These are phyloP conservation scores for Elysia crispata DNA, from an alignment of 2,888 invertebrate genomes.

Conservation along the genomic window DNA sequence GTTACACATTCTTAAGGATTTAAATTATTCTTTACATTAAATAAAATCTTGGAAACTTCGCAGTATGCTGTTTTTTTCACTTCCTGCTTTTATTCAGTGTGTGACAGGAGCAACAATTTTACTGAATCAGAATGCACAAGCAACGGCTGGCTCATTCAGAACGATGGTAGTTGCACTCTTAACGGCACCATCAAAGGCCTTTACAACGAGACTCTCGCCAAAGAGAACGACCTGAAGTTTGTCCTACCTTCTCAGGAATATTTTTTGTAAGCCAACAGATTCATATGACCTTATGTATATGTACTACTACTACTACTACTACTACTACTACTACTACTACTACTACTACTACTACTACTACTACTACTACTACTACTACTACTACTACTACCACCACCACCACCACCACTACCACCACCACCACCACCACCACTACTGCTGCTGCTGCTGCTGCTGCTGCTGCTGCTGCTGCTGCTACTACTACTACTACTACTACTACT, in stretches of 20 bases:
- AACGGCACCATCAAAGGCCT: constrained; percentile 44
- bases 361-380: constrained; percentile 23
- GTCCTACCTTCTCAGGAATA: constrained; percentile 64
- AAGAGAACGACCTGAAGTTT: constrained; percentile 53
- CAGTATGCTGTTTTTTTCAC: too few relatives aligned
- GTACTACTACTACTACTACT: constrained; percentile 3
- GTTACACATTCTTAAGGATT: too few relatives aligned
- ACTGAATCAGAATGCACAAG: neutral
- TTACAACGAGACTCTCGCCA: constrained; percentile 57
- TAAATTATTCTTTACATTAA: too few relatives aligned
- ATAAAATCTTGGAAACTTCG: too few relatives aligned
- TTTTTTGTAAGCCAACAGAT: constrained; percentile 57
- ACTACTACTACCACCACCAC: constrained; percentile 5
- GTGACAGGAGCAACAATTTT: neutral
- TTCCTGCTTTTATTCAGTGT: constrained; percentile 21
- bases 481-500: constrained; percentile 14
- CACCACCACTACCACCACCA: constrained; percentile 6
- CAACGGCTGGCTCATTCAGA: neutral
- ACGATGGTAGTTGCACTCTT: constrained; percentile 45
- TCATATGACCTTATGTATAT: neutral
- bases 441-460: neutral
- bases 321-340: constrained; percentile 26
- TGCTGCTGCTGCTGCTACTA: neutral
- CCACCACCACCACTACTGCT: neutral
- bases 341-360: constrained; percentile 19